These are phyloP conservation scores for Sinella curviseta DNA, from an alignment of 1,140 invertebrate species.

Conservation along the genomic window DNA sequence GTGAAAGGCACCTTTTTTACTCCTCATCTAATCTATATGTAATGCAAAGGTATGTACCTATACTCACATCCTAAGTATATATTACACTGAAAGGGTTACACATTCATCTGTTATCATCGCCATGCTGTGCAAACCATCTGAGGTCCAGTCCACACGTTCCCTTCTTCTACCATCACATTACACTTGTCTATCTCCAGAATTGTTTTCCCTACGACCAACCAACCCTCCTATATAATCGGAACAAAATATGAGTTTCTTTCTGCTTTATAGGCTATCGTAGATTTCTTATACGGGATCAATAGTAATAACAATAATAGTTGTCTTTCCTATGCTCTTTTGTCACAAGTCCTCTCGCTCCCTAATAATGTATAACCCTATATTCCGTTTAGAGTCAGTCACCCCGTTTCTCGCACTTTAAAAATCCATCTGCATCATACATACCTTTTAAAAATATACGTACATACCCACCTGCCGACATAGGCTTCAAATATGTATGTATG, in stretches of 20 bases:
- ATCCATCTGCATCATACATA: neutral
- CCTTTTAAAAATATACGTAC: neutral
- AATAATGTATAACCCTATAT: neutral
- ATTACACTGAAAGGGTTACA: neutral
- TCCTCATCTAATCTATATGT: neutral
- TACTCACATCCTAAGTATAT: neutral
- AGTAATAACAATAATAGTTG: slow-evolving; percentile 12
- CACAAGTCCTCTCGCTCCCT: neutral
- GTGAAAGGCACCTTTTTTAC: neutral
- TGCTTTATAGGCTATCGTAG: too few species aligned
- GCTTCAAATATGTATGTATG: too few species aligned
- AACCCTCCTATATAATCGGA: too few species aligned
- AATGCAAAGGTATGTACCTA: neutral
- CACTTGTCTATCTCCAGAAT: neutral
- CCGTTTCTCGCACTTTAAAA: neutral
- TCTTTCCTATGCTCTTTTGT: neutral
- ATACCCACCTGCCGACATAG: too few species aligned
- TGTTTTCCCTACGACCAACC: too few species aligned
- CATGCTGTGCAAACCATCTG: neutral
- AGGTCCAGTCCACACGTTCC: neutral
- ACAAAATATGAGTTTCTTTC: too few species aligned
- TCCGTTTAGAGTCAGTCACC: neutral
- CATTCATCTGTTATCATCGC: neutral
- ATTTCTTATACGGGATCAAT: too few species aligned
- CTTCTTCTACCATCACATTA: neutral